A percentile compares a stretch with the other conserved stretches of the same genome.
These are phyloP conservation scores for Valencia hispanica DNA, from an alignment of 2,797 vertebrate genomes.

Conservation along the genomic window DNA sequence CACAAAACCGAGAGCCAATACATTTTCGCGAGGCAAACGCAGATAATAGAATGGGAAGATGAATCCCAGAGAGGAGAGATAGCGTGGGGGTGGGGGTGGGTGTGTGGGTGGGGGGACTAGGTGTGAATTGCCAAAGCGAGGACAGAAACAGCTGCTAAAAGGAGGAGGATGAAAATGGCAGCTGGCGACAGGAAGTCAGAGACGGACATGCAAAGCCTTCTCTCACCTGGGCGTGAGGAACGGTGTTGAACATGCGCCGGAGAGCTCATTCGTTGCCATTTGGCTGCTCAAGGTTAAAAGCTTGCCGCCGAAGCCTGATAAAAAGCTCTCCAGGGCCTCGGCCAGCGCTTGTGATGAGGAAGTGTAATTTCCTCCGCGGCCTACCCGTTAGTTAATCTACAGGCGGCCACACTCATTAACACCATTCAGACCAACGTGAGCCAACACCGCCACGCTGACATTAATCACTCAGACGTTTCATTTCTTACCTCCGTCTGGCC, in stretches of 20 bases:
- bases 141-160: constrained; percentile 48
- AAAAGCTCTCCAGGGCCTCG: constrained; percentile 75
- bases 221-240: constrained; percentile 72
- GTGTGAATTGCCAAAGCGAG: constrained; percentile 53
- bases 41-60: constrained; percentile 63
- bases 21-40: constrained; percentile 49
- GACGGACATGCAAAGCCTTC: constrained; percentile 51
- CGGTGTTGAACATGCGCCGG: constrained; percentile 58
- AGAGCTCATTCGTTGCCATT: constrained; percentile 80
- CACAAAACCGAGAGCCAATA: constrained; percentile 56
- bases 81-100: constrained; percentile 46
- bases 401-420: constrained; percentile 79
- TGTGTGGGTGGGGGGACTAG: constrained; percentile 5
- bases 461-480: constrained; percentile 81
- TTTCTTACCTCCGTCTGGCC: constrained; percentile 66
- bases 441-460: constrained; percentile 73
- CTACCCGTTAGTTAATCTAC: constrained; percentile 80
- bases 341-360: constrained; percentile 68
- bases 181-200: constrained; percentile 42
- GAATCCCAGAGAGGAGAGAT: constrained; percentile 55
- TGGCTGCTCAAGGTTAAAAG: constrained; percentile 85
- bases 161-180: constrained; percentile 35
- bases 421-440: constrained; percentile 74
- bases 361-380: constrained; percentile 81
- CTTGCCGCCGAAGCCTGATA: constrained; percentile 76